Conservation (phyloP, 2,113 vertebrate species). For the Semicossyphus pulcher region DNA sequence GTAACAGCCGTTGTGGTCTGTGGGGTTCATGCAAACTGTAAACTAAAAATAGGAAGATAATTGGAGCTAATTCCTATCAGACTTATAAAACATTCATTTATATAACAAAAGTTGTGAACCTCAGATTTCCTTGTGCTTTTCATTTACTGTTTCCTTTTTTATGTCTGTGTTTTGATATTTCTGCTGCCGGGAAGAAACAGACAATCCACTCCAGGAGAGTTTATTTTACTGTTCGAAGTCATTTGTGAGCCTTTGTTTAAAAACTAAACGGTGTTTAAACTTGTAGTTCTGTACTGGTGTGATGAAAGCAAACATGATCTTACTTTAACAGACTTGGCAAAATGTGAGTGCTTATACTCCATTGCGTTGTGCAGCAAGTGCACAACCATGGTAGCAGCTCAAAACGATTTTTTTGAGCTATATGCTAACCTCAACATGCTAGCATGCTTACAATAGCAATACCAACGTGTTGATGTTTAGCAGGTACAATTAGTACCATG, state of each 20-base stretch:
- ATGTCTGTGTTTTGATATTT: neutral
- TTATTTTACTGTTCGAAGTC: neutral
- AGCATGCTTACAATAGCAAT: too few species aligned
- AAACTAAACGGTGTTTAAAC: neutral
- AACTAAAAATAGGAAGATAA: constrained; percentile 5
- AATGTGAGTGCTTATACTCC: too few species aligned
- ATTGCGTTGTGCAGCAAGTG: too few species aligned
- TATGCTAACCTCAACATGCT: too few species aligned
- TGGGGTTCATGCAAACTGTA: neutral
- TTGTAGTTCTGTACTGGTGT: too few species aligned
- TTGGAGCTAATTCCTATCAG: neutral
- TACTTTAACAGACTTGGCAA: too few species aligned
- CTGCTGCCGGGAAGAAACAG: neutral
- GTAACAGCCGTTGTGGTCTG: neutral
- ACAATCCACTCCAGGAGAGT: neutral
- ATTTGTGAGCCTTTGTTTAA: neutral
- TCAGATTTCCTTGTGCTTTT: neutral
- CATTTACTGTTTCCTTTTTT: neutral
- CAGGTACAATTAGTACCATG: too few species aligned
- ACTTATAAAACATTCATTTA: neutral
- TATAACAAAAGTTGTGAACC: neutral
- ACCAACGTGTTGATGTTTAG: too few species aligned
- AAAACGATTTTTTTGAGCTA: too few species aligned
- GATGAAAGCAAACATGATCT: too few species aligned
- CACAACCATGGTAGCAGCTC: too few species aligned